These are phyloP conservation scores for Contarinia nasturtii DNA, from an alignment of 1,140 invertebrate species.

Conservation along the genomic window DNA sequence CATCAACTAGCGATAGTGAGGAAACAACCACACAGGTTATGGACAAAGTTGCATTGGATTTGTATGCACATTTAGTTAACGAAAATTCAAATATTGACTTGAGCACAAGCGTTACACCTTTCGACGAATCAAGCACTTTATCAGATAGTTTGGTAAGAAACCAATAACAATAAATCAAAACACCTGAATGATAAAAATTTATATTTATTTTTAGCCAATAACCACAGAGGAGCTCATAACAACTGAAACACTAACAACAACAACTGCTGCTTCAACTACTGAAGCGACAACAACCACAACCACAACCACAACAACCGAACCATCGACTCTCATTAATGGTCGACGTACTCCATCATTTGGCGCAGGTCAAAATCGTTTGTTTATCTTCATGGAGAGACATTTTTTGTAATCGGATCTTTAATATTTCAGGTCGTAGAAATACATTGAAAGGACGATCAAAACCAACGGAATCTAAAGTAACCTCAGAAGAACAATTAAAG, in stretches of 20 bases:
- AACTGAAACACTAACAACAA: slow-evolving; percentile 9
- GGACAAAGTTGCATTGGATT: slow-evolving; percentile 61
- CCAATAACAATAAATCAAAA: too few relatives aligned
- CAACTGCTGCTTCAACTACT: slow-evolving; percentile 22
- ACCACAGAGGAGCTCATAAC: too few relatives aligned
- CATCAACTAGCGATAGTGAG: slow-evolving; percentile 21
- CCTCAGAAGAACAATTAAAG: too few relatives aligned
- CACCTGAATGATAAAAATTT: too few relatives aligned
- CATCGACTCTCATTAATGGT: slow-evolving; percentile 24
- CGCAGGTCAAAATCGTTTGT: slow-evolving; percentile 15
- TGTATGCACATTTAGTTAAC: slow-evolving; percentile 59
- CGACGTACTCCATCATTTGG: slow-evolving; percentile 9
- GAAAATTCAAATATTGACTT: slow-evolving; percentile 48
- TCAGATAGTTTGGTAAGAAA: too few relatives aligned
- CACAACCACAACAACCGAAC: slow-evolving; percentile 30
- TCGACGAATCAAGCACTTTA: slow-evolving; percentile 19
- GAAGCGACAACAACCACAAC: slow-evolving; percentile 24
- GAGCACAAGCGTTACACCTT: slow-evolving; percentile 9
- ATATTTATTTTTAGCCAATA: too few relatives aligned
- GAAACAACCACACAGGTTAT: slow-evolving; percentile 45
- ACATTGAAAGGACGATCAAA: too few relatives aligned
- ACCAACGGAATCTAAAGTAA: too few relatives aligned
- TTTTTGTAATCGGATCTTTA: too few relatives aligned
- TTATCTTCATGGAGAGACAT: too few relatives aligned
- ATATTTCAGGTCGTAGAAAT: too few relatives aligned